Base-by-base conservation (phyloP, 1,140 invertebrate species). In the Magallana ariakensis region DNA sequence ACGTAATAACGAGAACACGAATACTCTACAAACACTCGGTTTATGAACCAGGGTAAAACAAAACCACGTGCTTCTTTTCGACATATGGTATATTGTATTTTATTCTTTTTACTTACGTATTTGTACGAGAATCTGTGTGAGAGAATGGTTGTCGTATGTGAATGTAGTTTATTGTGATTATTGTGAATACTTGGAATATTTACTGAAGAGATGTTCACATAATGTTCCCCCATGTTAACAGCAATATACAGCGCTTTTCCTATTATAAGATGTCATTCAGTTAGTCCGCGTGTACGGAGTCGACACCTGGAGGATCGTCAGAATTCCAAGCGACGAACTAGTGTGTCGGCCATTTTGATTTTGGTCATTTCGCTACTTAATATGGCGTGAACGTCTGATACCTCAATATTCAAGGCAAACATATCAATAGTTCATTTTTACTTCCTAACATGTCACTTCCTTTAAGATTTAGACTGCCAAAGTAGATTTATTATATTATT, bases 401-500 rank as follows among this genome's bases (percentile, higher is more conserved):
- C 66, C 66, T 75, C 66, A 75, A 75, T 75, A 75, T 26, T 75
- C 66, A 75, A 75, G 66, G 22, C 33, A 75, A 75, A 75, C 66
- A 75, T 75, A 75, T 75, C 66, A 75, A 66, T 66, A 75, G 66
- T 75, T 75, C 66, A 33, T 75, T 75, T 75, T 75, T 15, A 75
- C 66, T 75, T 75, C 66, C 22, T 75, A 19, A 26, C 66, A 26
- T 26, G 66, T 75, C 66, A 75, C 66, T 75, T 75, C 22, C 11
- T 26, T 75, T 75, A 75, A 26, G 66, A 75, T 75, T 75, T 75
- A 75, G 66, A 75, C 66, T 75, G 66, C 66, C 66, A 75, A 75
- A 75, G 66, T 75, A 75, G 66, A 75, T 75, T 75, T 75, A 75
- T 75, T 75, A 75, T 75, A 26, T 75, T 75, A 75, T 75, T 75